Evolutionary conservation across 2,888 invertebrate species (phyloP), one percentile per base, ranked within the genome.

Genomic region (Lissocephala sabroskyi): DNA sequence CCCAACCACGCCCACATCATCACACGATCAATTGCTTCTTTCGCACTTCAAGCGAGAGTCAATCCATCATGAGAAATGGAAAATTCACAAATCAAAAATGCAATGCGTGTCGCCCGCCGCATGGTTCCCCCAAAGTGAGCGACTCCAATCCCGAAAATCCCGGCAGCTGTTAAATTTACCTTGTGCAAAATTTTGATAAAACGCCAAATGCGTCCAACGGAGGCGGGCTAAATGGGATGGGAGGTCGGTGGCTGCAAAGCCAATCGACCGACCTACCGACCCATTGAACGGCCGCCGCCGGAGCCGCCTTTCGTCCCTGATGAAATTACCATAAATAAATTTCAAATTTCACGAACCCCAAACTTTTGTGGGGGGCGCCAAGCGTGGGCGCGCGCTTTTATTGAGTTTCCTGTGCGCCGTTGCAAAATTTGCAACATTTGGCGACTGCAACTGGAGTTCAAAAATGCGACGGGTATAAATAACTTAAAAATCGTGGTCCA

Each of bases 241-340:
- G n/a, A n/a, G n/a, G n/a, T n/a, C n/a, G n/a, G n/a, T n/a, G n/a
- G n/a, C n/a, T n/a, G n/a, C n/a, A n/a, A n/a, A n/a, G n/a, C n/a
- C n/a, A n/a, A n/a, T n/a, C n/a, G n/a, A n/a, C n/a, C n/a, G n/a
- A n/a, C n/a, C n/a, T n/a, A n/a, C n/a, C n/a, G n/a, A n/a, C n/a
- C n/a, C n/a, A n/a, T n/a, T n/a, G n/a, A n/a, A n/a, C n/a, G n/a
- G n/a, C n/a, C n/a, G n/a, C n/a, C n/a, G n/a, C n/a, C n/a, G n/a
- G n/a, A n/a, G n/a, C n/a, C n/a, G n/a, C n/a, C n/a, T n/a, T n/a
- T n/a, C n/a, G n/a, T n/a, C n/a, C n/a, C 58, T 73, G 65, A 65
- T 62, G 45, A 63, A 70, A 73, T 71, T 73, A 73, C 65, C 71
- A 71, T 71, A 65, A 71, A 71, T 70, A 70, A 63, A 66, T 67